Base-by-base conservation (phyloP, 2,797 vertebrate genomes). In the Diceros bicornis region DNA sequence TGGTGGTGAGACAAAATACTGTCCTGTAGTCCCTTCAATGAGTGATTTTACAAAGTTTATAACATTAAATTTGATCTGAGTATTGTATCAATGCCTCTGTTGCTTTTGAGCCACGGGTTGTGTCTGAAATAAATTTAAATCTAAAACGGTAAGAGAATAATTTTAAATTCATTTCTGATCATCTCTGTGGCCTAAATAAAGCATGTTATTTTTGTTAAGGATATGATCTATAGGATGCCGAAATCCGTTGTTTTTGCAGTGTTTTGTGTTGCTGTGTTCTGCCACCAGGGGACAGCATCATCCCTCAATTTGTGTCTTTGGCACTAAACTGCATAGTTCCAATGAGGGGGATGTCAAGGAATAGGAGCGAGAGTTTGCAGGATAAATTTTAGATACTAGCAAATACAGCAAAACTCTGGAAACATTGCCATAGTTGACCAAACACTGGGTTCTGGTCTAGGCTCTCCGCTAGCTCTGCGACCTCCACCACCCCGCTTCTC, bases 241-340 rank as follows among this genome's bases (percentile, higher is more conserved):
- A 77, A 68, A 21, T 55, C 32, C 21, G 11, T 32, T 32, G 1
- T 50, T 37, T 32, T 0, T 23, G 12, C 1, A 3, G 14, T 66
- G 27, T n/a, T 50, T 9, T 41, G 25, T 59, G 64, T 72, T 50
- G 18, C n/a, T 64, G 32, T 4, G 0, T 68, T 62, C 0, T 29
- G 32, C 84, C 96, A 72, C 96, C 1, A 88, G 97, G 75, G 86
- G 92, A 1, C 47, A 96, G 77, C 47, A 64, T 50, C 55, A 37
- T 1, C 87, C 32, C 71, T 20, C 75, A 62, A 1, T 64, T 95
- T 20, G 0, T 5, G 18, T n/a, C 23, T 84, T 25, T 2, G 21
- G 66, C 16, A 4, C 29, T 29, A 12, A 41, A 47, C 34, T 9
- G 11, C 1, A 2, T 0, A 1, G 27, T 66, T 77, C 1, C 7